Evolutionary conservation across 2,797 vertebrate species (phyloP).

Genomic region (Pteropus rufus): DNA sequence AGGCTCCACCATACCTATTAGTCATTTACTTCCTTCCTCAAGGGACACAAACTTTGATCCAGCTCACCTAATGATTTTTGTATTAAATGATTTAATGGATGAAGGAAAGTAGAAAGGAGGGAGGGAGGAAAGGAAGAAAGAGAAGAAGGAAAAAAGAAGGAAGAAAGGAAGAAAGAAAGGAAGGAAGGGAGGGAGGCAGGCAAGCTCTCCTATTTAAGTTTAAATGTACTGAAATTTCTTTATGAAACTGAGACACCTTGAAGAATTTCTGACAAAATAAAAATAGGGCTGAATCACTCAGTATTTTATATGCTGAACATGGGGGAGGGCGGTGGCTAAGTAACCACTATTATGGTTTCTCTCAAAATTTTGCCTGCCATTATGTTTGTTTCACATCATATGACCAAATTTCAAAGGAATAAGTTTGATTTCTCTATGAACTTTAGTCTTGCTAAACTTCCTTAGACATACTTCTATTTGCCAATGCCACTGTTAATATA

Average conservation of each 20-base stretch:
- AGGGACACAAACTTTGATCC: background rate
- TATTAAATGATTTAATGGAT: background rate
- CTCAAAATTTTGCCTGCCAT: background rate
- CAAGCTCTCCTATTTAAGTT: background rate
- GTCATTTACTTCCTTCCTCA: background rate
- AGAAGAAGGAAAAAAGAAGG: background rate
- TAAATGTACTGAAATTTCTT: background rate
- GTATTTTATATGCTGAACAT: background rate
- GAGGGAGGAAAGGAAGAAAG: background rate
- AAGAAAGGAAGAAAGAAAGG: background rate
- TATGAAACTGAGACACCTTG: background rate
- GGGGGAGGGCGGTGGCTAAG: background rate
- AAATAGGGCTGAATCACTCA: background rate
- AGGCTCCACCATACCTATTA: background rate
- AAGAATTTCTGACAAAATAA: background rate
- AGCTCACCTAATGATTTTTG: background rate
- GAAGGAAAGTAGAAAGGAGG: background rate
- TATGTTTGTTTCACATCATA: background rate
- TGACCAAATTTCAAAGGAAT: background rate
- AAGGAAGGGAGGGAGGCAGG: background rate
- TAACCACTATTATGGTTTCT: background rate
- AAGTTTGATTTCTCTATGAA: background rate
- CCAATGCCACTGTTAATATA: background rate
- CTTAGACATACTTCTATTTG: background rate
- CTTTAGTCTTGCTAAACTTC: background rate